phyloP scores from a whole-genome alignment of 64 coral and sea anemone genomes.

The Stichodactyla helianthus region DNA sequence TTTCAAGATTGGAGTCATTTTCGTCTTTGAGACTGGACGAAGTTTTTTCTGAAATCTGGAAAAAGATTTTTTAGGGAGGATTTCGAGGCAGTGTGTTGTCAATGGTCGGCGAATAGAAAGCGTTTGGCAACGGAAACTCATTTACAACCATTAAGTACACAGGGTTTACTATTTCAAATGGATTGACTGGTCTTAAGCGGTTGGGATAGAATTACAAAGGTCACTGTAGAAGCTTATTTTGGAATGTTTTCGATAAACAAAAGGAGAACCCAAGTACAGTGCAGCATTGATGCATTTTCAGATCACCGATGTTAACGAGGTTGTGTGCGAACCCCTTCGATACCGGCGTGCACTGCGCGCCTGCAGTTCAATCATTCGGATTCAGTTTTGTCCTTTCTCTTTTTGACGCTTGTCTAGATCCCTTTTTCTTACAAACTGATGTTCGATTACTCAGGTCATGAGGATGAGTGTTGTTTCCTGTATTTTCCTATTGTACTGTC shows the following conservation, averaged over 20 bases:
- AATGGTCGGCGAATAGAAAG: neutral
- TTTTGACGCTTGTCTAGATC: no score
- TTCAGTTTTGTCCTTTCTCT: no score
- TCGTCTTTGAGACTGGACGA: neutral
- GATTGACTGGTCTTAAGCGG: constrained; percentile 8
- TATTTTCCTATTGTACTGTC: no score
- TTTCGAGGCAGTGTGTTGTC: neutral
- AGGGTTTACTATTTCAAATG: constrained; percentile 12
- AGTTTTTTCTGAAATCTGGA: neutral
- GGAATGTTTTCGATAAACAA: constrained; percentile 7
- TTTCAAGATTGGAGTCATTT: neutral
- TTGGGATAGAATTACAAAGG: constrained; percentile 8
- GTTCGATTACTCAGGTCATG: no score
- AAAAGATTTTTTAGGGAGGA: neutral
- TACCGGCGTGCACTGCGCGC: no score
- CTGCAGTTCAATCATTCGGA: no score
- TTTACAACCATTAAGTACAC: neutral
- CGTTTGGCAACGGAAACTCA: constrained; percentile 2
- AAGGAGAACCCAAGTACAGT: neutral
- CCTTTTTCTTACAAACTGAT: no score
- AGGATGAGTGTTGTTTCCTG: no score
- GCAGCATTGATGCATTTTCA: neutral
- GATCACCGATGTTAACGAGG: neutral
- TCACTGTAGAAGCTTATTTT: constrained; percentile 3
- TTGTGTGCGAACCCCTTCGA: no score